Conservation (phyloP, 1,140 invertebrate species). For the Cydia pomonella region DNA sequence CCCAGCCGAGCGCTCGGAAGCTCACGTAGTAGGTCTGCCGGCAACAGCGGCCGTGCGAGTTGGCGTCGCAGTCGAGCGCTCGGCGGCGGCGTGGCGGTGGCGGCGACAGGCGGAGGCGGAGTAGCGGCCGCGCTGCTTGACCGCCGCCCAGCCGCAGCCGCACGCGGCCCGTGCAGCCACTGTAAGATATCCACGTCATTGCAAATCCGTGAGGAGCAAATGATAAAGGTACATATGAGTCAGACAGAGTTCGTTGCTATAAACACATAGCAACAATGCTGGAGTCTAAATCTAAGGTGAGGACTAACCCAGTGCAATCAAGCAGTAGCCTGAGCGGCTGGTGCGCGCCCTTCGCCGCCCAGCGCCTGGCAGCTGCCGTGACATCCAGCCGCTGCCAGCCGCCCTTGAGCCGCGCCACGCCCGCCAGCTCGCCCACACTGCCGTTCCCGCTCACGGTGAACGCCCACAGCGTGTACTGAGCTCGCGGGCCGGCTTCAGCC, state of each 20-base stretch:
- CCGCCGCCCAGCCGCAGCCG: conserved; percentile 80
- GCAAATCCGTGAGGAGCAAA: no score
- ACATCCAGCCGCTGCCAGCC: conserved; percentile 95
- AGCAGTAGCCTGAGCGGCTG: conserved; percentile 88
- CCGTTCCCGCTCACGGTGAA: conserved; percentile 84
- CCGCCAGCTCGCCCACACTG: conserved; percentile 84
- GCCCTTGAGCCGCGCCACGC: conserved; percentile 85
- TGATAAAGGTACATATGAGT: no score
- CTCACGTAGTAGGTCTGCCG: conserved; percentile 95
- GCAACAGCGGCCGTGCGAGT: conserved; percentile 90
- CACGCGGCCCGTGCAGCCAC: conserved; percentile 88
- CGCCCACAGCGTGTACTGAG: conserved; percentile 84
- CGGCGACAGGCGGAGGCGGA: conserved; percentile 90
- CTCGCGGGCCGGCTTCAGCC: conserved; percentile 82
- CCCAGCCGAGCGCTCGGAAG: conserved; percentile 95
- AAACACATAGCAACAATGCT: no score
- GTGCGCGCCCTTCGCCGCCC: conserved; percentile 81
- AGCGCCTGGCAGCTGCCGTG: conserved; percentile 87
- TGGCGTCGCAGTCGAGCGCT: conserved; percentile 90
- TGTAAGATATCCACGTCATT: conserved; percentile 49
- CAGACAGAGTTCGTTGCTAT: no score
- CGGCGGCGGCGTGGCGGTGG: conserved; percentile 86
- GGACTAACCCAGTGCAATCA: conserved; percentile 82
- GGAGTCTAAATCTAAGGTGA: background rate
- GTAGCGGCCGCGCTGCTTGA: conserved; percentile 88